A percentile compares a stretch with the other conserved stretches of the same genome.
Conservation (phyloP, 2,113 vertebrate genomes). For the Rhinichthys klamathensis region DNA sequence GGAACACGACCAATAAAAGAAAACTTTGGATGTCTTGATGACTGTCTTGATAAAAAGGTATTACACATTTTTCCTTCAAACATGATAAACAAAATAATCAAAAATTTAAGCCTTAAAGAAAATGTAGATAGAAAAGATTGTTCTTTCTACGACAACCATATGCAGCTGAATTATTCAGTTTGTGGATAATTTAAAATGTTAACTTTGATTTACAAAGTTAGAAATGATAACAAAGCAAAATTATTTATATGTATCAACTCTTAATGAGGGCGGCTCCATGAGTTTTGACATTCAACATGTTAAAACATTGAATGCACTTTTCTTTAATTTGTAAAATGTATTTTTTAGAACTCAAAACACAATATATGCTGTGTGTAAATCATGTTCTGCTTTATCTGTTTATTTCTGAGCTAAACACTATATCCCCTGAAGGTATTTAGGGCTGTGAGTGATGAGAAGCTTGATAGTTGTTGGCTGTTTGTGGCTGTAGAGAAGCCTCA, state of each 20-base stretch:
- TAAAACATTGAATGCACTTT: background rate
- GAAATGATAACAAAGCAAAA: background rate
- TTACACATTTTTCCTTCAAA: background rate
- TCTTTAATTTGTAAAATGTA: too few species aligned
- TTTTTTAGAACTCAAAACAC: background rate
- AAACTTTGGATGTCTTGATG: background rate
- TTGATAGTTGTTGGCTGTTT: constrained; percentile 37
- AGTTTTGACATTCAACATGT: background rate
- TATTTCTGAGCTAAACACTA: background rate
- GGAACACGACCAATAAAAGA: background rate
- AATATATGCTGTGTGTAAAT: background rate
- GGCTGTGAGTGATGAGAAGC: constrained; percentile 37
- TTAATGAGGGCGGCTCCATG: too few species aligned
- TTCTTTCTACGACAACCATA: background rate
- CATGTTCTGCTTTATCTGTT: background rate
- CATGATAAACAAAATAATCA: background rate
- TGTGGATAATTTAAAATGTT: background rate
- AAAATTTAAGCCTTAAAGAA: background rate
- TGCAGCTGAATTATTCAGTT: background rate
- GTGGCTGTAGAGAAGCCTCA: constrained; percentile 41
- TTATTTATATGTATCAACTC: background rate
- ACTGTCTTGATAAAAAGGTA: background rate
- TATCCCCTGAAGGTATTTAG: background rate
- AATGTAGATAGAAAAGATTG: background rate
- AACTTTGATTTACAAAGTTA: background rate